phyloP scores from a whole-genome alignment of 2,797 vertebrate species.

The Tamandua tetradactyla region DNA sequence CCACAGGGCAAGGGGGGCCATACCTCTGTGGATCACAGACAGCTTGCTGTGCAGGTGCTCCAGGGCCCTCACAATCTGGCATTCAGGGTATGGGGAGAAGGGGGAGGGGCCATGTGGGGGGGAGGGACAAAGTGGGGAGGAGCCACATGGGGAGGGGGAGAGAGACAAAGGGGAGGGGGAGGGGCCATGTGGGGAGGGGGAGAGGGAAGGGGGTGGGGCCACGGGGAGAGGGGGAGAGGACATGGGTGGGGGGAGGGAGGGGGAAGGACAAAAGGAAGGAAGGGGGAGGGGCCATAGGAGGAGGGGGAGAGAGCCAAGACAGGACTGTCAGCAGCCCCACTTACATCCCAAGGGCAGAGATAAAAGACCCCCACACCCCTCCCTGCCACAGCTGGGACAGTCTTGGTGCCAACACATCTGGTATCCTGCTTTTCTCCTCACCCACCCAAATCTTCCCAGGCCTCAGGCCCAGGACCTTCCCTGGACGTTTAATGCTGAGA shows the following conservation, averaged over 20 bases:
- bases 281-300: too few species aligned
- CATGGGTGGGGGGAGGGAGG: too few species aligned
- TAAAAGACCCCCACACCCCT: too few species aligned
- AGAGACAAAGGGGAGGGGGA: too few species aligned
- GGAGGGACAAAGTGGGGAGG: not conserved
- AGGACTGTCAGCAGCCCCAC: not conserved
- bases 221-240: not conserved
- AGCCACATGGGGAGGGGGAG: not conserved
- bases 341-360: not conserved
- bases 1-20: not conserved
- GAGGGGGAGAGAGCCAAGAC: not conserved
- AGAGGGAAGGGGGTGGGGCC: too few species aligned
- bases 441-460: not conserved
- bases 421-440: not conserved
- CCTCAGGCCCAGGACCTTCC: not conserved
- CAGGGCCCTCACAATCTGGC: constrained; percentile 87
- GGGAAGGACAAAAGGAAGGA: not conserved
- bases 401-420: not conserved
- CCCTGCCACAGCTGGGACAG: not conserved
- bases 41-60: constrained; percentile 90
- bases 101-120: constrained; percentile 25
- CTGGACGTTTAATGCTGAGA: not conserved
- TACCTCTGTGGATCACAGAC: constrained; percentile 89
- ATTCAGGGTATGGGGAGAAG: fast-evolving
- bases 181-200: too few species aligned